These are phyloP conservation scores for Metopolophium dirhodum DNA, from an alignment of 1,140 invertebrate species.

Conservation along the genomic window DNA sequence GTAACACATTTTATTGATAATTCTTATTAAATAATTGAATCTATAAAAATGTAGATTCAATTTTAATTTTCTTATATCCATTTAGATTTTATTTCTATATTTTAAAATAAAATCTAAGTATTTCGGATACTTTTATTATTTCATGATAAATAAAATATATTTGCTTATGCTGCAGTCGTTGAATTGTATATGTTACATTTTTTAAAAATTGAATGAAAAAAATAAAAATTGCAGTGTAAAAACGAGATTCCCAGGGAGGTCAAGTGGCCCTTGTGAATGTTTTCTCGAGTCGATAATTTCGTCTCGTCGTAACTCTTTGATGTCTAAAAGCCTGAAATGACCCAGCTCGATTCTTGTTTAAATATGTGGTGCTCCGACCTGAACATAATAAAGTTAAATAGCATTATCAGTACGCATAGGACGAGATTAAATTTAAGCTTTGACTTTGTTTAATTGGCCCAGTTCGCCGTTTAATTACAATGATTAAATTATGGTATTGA, in stretches of 20 bases:
- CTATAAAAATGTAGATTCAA: not conserved
- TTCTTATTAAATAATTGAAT: not conserved
- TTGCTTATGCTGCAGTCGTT: not conserved
- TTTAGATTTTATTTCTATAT: not conserved
- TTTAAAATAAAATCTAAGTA: not conserved
- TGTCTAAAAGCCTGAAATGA: slow-evolving; percentile 53
- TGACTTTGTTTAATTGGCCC: slow-evolving; percentile 46
- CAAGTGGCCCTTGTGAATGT: slow-evolving; percentile 53
- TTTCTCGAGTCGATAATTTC: slow-evolving; percentile 54
- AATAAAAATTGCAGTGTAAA: slow-evolving; percentile 20
- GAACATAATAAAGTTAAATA: slow-evolving; percentile 50
- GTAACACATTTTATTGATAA: not conserved
- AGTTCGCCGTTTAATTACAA: slow-evolving; percentile 45
- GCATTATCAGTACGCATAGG: slow-evolving; percentile 26
- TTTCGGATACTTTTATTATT: not conserved
- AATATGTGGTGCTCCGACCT: slow-evolving; percentile 33
- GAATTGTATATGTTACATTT: slow-evolving; percentile 24
- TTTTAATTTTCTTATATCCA: not conserved
- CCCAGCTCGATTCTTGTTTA: slow-evolving; percentile 42
- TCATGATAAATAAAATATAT: not conserved
- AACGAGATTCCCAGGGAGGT: slow-evolving; percentile 22
- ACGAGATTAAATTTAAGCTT: slow-evolving; percentile 47
- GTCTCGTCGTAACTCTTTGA: slow-evolving; percentile 49
- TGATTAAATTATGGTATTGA: slow-evolving; percentile 53
- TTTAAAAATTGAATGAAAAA: not conserved